phyloP scores from a whole-genome alignment of 2,113 vertebrate species.

The Accipiter virgatus region DNA sequence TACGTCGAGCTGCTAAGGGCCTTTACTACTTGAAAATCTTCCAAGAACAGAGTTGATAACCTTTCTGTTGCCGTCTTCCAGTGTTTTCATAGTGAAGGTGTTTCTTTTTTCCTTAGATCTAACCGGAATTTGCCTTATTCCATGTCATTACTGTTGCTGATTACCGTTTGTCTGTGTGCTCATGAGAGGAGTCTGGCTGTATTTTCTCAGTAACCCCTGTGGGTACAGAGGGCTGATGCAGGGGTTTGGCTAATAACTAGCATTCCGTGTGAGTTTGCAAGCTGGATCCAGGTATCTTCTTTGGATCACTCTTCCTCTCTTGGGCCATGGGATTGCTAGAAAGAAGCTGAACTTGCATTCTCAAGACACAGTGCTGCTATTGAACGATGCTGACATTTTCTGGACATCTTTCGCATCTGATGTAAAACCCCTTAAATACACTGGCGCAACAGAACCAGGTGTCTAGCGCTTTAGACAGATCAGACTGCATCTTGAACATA shows the following conservation, averaged over 20 bases:
- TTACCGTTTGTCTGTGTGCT: not conserved
- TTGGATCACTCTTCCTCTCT: not conserved
- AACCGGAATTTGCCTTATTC: not conserved
- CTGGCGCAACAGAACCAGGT: not conserved
- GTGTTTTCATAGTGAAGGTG: not conserved
- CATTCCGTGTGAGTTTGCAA: not conserved
- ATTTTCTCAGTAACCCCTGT: not conserved
- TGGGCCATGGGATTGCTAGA: not conserved
- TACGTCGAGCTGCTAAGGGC: not conserved
- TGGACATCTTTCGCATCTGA: not conserved
- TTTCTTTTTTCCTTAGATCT: not conserved
- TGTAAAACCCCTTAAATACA: not conserved
- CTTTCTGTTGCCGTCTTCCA: not conserved
- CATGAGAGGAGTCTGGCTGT: not conserved
- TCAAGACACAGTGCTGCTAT: not conserved
- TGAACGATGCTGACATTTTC: not conserved
- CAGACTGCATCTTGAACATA: not conserved
- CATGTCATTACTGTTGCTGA: not conserved
- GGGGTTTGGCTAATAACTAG: not conserved
- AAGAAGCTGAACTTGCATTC: not conserved
- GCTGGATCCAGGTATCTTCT: not conserved
- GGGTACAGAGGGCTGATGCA: not conserved
- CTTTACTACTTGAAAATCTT: not conserved
- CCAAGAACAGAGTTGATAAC: not conserved
- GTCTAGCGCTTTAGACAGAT: rapidly evolving